Percentiles rank a stretch among this genome's conserved stretches.
phyloP scores from a whole-genome alignment of 2,888 invertebrate genomes.

The Eupithecia insigniata region DNA sequence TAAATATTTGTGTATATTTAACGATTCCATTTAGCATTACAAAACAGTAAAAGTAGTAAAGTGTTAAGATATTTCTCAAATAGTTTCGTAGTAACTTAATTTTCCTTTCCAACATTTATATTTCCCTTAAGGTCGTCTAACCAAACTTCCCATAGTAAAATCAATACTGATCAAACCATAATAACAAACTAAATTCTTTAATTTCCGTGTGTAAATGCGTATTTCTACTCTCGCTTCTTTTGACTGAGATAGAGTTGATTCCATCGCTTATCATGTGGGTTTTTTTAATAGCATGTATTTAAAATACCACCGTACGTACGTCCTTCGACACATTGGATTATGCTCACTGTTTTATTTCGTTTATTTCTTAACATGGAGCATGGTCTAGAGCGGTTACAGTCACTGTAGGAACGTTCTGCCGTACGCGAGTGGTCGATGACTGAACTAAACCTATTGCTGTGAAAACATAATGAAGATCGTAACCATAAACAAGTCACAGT shows the following conservation, averaged over 20 bases:
- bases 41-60: background rate
- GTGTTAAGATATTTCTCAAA: background rate
- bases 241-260: slow-evolving; percentile 55
- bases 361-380: slow-evolving; percentile 53
- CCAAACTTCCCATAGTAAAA: background rate
- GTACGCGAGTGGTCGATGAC: slow-evolving; percentile 15
- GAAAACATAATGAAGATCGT: background rate
- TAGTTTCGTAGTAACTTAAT: background rate
- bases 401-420: slow-evolving; percentile 27
- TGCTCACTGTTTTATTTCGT: slow-evolving; percentile 60
- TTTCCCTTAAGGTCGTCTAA: background rate
- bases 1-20: background rate
- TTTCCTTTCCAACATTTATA: background rate
- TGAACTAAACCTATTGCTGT: background rate
- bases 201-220: slow-evolving; percentile 50
- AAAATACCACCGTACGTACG: slow-evolving; percentile 48
- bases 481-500: background rate
- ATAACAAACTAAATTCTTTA: background rate
- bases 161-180: slow-evolving; percentile 11
- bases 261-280: slow-evolving; percentile 82
- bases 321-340: slow-evolving; percentile 55
- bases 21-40: background rate
- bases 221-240: slow-evolving; percentile 56
- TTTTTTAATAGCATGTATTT: slow-evolving; percentile 81
- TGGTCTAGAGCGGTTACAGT: slow-evolving; percentile 45